Base-by-base conservation (phyloP, 1,140 invertebrate species). In the Teleogryllus occipitalis region DNA sequence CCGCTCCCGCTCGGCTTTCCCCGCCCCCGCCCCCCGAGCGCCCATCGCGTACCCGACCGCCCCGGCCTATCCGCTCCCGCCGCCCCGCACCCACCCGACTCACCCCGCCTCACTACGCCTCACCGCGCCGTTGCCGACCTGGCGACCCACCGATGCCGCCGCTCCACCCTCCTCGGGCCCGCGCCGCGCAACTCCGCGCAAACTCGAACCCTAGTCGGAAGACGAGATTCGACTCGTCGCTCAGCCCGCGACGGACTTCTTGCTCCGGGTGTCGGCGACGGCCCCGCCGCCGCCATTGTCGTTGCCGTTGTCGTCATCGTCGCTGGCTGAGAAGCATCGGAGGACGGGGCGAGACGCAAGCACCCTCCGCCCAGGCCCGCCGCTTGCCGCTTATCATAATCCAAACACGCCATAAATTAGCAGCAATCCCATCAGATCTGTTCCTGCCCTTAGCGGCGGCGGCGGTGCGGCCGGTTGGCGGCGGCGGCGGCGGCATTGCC, bases 361-460 rank as follows among this genome's bases (percentile, higher is more conserved):
- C 76, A 77, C 21, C 48, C 48, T 12, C 39, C 8, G 47, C 48
- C 0, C 12, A 7, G 14, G 47, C 76, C 47, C n/a, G 14, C 48
- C 47, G 18, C 47, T 76, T 22, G 46, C 48, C 76, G 47, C 48
- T 77, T 77, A 54, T 77, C 76, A 77, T 77, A 77, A 77, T 77
- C 76, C 76, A 21, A 77, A 77, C 7, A 77, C 76, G 21, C 47
- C 47, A 48, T 77, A 77, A 77, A 77, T 77, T 77, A 48, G 48
- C 18, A 54, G 47, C 76, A 77, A 77, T 77, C 76, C 76, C 76
- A n/a, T 77, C 76, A 77, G 76, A 77, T 77, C 22, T 77, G 76
- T 48, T 8, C 47, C 21, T 54, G 74, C 21, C 47, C 47, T 77
- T 21, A 22, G 39, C 48, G 10, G 18, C 18, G 54, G 18, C 54